Evolutionary conservation across 2,113 vertebrate genomes (phyloP).

Genomic region (Eulemur macaco): DNA sequence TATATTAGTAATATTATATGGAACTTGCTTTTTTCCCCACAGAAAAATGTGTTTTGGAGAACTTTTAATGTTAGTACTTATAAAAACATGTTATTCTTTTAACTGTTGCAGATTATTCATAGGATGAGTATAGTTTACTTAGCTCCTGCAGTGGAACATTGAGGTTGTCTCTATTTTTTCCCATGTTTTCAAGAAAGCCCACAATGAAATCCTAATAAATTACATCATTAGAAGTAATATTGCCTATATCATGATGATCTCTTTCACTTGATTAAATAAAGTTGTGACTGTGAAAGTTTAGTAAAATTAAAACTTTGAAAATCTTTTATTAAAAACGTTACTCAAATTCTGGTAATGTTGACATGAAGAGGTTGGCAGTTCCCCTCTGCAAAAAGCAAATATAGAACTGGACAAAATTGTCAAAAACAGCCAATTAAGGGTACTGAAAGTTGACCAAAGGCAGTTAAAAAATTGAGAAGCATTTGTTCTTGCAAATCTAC

Average conservation of each 20-base stretch:
- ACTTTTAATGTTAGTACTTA: not conserved
- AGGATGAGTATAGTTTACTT: not conserved
- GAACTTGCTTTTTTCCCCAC: not conserved
- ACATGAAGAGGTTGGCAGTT: not conserved
- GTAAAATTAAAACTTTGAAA: not conserved
- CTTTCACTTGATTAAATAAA: not conserved
- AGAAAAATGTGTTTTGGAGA: not conserved
- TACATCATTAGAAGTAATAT: not conserved
- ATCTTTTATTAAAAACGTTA: constrained; percentile 12
- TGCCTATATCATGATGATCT: not conserved
- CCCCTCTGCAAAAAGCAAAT: not conserved
- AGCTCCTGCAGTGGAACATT: not conserved
- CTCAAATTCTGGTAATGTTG: not conserved
- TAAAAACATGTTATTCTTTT: not conserved
- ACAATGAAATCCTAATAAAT: not conserved
- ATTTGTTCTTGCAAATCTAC: not conserved
- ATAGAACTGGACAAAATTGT: not conserved
- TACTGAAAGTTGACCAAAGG: constrained; percentile 12
- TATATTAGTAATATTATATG: not conserved
- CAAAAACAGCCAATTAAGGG: not conserved
- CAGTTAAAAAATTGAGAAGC: not conserved
- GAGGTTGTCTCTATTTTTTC: not conserved
- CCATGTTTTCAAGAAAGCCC: not conserved
- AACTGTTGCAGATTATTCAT: not conserved
- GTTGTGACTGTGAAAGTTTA: constrained; percentile 1